A percentile compares a stretch with the other conserved stretches of the same genome.
Conservation (phyloP, 1,140 invertebrate species). For the Apis laboriosa region DNA sequence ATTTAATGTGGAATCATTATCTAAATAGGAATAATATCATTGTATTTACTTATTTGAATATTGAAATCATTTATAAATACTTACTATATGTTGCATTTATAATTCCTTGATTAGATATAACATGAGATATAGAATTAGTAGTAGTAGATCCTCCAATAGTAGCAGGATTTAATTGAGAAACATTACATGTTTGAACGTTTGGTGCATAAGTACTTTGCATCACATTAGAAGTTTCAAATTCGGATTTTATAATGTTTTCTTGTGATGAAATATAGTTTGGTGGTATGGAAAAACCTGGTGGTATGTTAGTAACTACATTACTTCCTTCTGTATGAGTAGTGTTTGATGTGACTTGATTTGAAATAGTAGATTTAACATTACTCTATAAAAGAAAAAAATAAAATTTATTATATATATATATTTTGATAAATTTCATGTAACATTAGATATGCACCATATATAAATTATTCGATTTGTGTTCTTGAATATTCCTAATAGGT, state of each 20-base stretch:
- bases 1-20: slow-evolving; percentile 41
- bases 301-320: slow-evolving; percentile 60
- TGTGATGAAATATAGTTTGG: slow-evolving; percentile 62
- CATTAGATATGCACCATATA: slow-evolving; percentile 59
- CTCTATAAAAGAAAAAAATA: slow-evolving; percentile 40
- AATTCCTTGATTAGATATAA: slow-evolving; percentile 66
- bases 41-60: not conserved
- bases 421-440: not conserved
- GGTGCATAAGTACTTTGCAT: slow-evolving; percentile 32
- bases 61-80: slow-evolving; percentile 17
- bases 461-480: slow-evolving; percentile 64
- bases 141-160: slow-evolving; percentile 64
- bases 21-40: slow-evolving; percentile 23
- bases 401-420: not conserved
- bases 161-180: slow-evolving; percentile 58
- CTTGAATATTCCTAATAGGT: slow-evolving; percentile 84
- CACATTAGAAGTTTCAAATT: slow-evolving; percentile 25
- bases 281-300: slow-evolving; percentile 67
- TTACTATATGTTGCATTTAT: slow-evolving; percentile 67
- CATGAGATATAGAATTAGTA: slow-evolving; percentile 64
- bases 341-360: slow-evolving; percentile 45
- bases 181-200: slow-evolving; percentile 23
- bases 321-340: slow-evolving; percentile 9
- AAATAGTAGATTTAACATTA: slow-evolving; percentile 27
- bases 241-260: slow-evolving; percentile 34